Conservation (phyloP, 2,888 invertebrate genomes). For the Elaeidobius kamerunicus region DNA sequence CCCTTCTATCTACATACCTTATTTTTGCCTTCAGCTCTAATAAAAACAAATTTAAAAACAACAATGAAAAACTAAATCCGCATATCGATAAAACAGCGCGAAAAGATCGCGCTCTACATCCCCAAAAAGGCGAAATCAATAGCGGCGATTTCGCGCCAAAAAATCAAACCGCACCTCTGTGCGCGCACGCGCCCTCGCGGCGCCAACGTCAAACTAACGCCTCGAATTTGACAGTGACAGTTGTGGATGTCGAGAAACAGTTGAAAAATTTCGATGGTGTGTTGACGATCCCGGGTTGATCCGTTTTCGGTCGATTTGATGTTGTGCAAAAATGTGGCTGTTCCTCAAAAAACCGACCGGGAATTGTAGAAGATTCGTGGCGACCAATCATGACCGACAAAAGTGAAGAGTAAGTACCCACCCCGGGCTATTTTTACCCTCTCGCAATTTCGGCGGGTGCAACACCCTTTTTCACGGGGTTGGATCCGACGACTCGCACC, state of each 20-base stretch:
- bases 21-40: no score
- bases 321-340: slow-evolving; percentile 50
- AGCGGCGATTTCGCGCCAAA: slow-evolving; percentile 39
- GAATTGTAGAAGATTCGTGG: slow-evolving; percentile 80
- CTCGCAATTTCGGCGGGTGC: slow-evolving; percentile 29
- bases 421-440: slow-evolving; percentile 32
- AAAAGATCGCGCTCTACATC: no score
- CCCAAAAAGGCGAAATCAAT: slow-evolving; percentile 1
- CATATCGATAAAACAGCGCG: slow-evolving; percentile 23
- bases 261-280: slow-evolving; percentile 46
- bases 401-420: slow-evolving; percentile 80
- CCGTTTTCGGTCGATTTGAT: slow-evolving; percentile 50
- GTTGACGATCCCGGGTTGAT: slow-evolving; percentile 47
- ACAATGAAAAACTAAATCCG: no score
- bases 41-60: no score
- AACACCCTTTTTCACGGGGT: slow-evolving; percentile 26
- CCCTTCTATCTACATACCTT: no score
- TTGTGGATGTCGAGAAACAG: slow-evolving; percentile 32
- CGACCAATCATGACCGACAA: slow-evolving; percentile 88
- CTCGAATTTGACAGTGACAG: slow-evolving; percentile 23
- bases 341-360: slow-evolving; percentile 62
- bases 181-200: slow-evolving; percentile 38
- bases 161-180: slow-evolving; percentile 32
- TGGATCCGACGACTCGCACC: no score
- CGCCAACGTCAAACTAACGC: slow-evolving; percentile 37